A percentile compares a stretch with the other conserved stretches of the same genome.
These are phyloP conservation scores for Heliconius hermathena DNA, from an alignment of 1,140 invertebrate genomes.

Conservation along the genomic window DNA sequence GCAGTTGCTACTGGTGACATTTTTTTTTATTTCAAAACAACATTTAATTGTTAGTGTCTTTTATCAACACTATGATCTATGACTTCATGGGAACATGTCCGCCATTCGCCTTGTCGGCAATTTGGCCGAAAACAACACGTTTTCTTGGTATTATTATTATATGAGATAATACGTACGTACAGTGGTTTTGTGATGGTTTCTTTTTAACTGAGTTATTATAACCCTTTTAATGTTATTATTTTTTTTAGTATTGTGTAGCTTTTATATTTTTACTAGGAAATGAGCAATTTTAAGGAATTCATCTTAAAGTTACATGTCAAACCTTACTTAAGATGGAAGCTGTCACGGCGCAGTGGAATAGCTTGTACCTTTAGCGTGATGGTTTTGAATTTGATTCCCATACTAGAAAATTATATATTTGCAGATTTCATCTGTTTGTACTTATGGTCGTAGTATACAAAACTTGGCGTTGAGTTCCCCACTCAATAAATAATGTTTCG, in stretches of 20 bases:
- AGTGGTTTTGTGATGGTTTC: conserved; percentile 44
- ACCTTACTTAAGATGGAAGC: too few species aligned
- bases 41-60: conserved; percentile 75
- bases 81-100: conserved; percentile 74
- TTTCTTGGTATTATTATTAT: conserved; percentile 74
- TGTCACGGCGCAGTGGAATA: too few species aligned
- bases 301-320: too few species aligned
- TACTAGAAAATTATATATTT: too few species aligned
- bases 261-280: too few species aligned
- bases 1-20: conserved; percentile 69
- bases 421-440: too few species aligned
- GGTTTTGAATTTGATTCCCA: too few species aligned
- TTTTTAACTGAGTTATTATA: conserved; percentile 12
- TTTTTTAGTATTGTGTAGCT: background rate
- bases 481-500: too few species aligned
- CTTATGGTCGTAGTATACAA: too few species aligned
- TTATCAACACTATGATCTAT: conserved; percentile 72
- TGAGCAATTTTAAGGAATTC: too few species aligned
- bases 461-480: too few species aligned
- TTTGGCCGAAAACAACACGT: conserved; percentile 60
- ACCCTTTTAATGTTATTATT: conserved; percentile 14
- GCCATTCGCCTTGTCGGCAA: conserved; percentile 73
- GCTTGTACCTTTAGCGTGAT: too few species aligned
- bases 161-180: conserved; percentile 58
- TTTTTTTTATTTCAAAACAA: conserved; percentile 57